Conservation (phyloP, 2,797 vertebrate species). For the Gymnothorax reevesii region DNA sequence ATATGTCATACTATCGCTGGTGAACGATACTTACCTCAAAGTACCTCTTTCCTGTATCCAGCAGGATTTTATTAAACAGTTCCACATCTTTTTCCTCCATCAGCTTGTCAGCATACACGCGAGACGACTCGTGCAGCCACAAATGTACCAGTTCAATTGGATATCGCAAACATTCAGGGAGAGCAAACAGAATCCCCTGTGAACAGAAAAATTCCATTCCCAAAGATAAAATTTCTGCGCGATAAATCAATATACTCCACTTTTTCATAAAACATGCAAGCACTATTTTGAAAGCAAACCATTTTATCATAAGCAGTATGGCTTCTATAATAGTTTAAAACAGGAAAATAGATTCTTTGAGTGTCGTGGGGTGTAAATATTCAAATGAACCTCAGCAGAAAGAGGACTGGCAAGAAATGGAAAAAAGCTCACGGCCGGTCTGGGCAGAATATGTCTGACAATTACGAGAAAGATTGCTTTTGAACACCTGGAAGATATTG, state of each 20-base stretch:
- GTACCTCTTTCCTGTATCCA: slow-evolving; percentile 71
- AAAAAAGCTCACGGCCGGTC: not conserved
- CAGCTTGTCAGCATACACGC: slow-evolving; percentile 71
- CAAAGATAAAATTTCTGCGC: not conserved
- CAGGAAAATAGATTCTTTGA: not conserved
- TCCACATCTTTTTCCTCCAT: slow-evolving; percentile 75
- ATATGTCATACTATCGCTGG: not conserved
- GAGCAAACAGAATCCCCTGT: slow-evolving; percentile 68
- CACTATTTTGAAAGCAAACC: not conserved
- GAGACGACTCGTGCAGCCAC: slow-evolving; percentile 68
- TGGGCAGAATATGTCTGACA: not conserved
- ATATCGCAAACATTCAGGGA: slow-evolving; percentile 61
- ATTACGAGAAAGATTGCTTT: not conserved
- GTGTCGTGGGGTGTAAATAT: not conserved
- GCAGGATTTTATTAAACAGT: slow-evolving; percentile 72
- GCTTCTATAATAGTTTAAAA: not conserved
- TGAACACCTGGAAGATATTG: slow-evolving; percentile 71
- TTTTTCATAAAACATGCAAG: not conserved
- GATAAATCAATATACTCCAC: not conserved
- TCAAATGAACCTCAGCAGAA: not conserved
- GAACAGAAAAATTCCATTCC: slow-evolving; percentile 21
- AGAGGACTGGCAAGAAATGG: not conserved
- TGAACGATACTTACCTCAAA: slow-evolving; percentile 61
- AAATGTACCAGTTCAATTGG: slow-evolving; percentile 69
- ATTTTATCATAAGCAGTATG: not conserved